Evolutionary conservation across 2,113 vertebrate species (phyloP).

Genomic region (Otus sunia): DNA sequence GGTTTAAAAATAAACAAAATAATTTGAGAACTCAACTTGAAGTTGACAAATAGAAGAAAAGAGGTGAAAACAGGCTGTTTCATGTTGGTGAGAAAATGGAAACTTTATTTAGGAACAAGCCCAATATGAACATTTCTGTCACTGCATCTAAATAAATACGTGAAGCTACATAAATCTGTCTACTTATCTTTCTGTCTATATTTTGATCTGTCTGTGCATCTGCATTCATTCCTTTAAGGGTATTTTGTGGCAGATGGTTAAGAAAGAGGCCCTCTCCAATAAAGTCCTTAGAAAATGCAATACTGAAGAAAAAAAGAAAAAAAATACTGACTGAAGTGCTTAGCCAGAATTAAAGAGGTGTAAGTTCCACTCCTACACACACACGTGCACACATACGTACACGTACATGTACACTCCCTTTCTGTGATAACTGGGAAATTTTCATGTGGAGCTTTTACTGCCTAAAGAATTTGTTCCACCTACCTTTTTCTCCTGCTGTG

Average conservation of each 20-base stretch:
- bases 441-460: background rate
- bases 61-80: background rate
- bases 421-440: background rate
- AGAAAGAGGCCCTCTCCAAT: background rate
- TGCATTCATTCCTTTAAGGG: background rate
- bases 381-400: no score
- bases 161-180: background rate
- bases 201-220: background rate
- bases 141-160: background rate
- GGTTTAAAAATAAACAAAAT: background rate
- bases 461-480: background rate
- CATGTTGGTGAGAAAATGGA: background rate
- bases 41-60: background rate
- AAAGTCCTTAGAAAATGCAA: background rate
- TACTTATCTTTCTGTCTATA: background rate
- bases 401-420: accelerated
- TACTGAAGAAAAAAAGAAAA: background rate
- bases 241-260: background rate
- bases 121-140: background rate
- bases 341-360: background rate
- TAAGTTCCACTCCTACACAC: background rate
- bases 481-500: background rate
- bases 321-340: background rate
- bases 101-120: background rate
- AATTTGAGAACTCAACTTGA: background rate